A percentile compares a stretch with the other conserved stretches of the same genome.
Conservation (phyloP, 1,140 invertebrate species). For the Meteorus sp. region DNA sequence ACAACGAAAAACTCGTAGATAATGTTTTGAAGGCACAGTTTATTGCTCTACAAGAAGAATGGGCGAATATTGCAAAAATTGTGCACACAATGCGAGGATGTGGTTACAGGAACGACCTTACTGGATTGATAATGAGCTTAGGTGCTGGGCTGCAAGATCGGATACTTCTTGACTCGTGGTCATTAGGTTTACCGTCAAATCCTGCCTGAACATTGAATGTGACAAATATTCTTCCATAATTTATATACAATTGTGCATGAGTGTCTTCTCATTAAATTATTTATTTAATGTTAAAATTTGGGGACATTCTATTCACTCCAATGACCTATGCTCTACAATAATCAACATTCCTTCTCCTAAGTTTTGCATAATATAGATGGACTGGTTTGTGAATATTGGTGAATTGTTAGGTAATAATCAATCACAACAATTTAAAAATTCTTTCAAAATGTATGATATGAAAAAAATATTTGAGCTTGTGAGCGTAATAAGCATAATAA, state of each 20-base stretch:
- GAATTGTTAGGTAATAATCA: too few relatives aligned
- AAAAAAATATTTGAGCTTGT: too few relatives aligned
- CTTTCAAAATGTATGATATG: too few relatives aligned
- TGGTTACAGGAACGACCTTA: slow-evolving; percentile 45
- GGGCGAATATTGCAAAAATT: slow-evolving; percentile 56
- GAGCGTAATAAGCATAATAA: background rate
- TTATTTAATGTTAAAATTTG: slow-evolving; percentile 4
- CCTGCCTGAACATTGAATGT: slow-evolving; percentile 38
- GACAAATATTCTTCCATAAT: slow-evolving; percentile 1
- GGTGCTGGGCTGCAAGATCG: slow-evolving; percentile 54
- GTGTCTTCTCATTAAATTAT: slow-evolving; percentile 7
- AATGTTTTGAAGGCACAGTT: slow-evolving; percentile 52
- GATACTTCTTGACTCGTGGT: slow-evolving; percentile 53
- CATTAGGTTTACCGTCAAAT: slow-evolving; percentile 51
- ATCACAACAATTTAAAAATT: too few relatives aligned
- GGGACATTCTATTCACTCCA: background rate
- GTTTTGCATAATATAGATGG: background rate
- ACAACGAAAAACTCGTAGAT: slow-evolving; percentile 52
- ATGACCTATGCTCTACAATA: too few relatives aligned
- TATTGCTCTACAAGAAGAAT: slow-evolving; percentile 56
- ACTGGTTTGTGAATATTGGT: background rate
- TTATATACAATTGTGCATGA: slow-evolving; percentile 4
- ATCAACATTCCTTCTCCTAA: too few relatives aligned
- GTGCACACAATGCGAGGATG: slow-evolving; percentile 49
- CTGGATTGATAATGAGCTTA: slow-evolving; percentile 52